Conservation (phyloP, 2,888 invertebrate species). For the Dascillus cervinus region DNA sequence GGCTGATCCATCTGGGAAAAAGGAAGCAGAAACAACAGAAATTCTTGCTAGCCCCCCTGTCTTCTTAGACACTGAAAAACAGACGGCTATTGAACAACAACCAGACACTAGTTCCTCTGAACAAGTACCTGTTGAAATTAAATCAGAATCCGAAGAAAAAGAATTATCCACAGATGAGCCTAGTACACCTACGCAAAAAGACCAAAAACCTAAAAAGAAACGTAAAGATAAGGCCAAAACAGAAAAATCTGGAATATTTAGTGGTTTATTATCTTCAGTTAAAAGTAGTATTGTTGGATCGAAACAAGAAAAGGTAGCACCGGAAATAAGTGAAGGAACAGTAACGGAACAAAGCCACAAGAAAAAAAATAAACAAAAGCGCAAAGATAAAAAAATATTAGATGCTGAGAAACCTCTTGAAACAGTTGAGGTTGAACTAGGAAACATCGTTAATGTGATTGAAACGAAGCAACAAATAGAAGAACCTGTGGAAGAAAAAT, state of each 20-base stretch:
- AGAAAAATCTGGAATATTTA: conserved; percentile 22
- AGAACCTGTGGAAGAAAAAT: not conserved
- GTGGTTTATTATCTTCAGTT: conserved; percentile 26
- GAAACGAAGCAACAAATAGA: conserved; percentile 1
- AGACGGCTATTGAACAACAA: too few relatives aligned
- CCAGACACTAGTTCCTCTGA: too few relatives aligned
- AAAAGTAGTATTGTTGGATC: conserved; percentile 25
- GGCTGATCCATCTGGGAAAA: not conserved
- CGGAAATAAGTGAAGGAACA: conserved; percentile 5
- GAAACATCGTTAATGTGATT: not conserved
- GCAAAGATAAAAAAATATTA: conserved; percentile 6
- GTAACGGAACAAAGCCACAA: conserved; percentile 9
- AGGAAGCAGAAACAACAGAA: not conserved
- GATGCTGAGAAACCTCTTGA: not conserved
- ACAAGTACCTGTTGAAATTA: too few relatives aligned
- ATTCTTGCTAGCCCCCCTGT: not conserved
- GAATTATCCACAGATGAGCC: conserved; percentile 1
- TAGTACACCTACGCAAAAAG: too few relatives aligned
- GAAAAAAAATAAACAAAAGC: conserved; percentile 17
- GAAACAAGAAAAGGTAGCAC: conserved; percentile 17
- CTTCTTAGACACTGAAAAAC: conserved; percentile 4
- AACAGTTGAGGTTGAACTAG: not conserved
- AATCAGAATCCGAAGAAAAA: conserved; percentile 7
- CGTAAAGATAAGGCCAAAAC: conserved; percentile 16
- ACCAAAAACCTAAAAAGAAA: conserved; percentile 15